Base-by-base conservation (phyloP, 2,888 invertebrate genomes). In the Abrostola triplasia region DNA sequence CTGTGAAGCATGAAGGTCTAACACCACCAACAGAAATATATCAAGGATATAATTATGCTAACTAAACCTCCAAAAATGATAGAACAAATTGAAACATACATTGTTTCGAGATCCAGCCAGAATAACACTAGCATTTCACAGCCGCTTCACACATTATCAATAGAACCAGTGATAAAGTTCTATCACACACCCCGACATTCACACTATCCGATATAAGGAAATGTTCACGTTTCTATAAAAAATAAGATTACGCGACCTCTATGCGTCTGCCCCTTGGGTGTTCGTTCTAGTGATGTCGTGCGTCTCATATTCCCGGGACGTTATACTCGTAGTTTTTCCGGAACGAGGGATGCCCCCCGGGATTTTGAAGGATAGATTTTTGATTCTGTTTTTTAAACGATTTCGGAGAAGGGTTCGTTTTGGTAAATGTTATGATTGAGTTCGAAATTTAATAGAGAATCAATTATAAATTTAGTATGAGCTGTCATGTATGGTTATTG, bases 211-310 rank as follows among this genome's bases (percentile, higher is more conserved):
- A 66, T 80, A 66, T 79, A 75, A 71, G 71, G 71, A 70, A 80
- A 80, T 79, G 67, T 73, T 77, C 76, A 61, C 73, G 71, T 77
- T 77, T 73, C 67, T 74, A 80, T 79, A 77, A 79, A 79, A 79
- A 80, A 80, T 79, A 74, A 77, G 77, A 80, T 79, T 79, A 80
- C 76, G 67, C 64, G 68, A 73, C 70, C 71, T 73, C 67, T 69
- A 70, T 69, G 56, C 74, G 77, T 68, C 66, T 67, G 70, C 66
- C 78, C 78, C 74, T 71, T 54, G 80, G 76, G 77, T 60, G 64
- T 66, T 73, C 62, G 70, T 49, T 71, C 42, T 54, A 78, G 79
- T 70, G 80, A 59, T 78, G 78, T 60, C 63, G 36, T 36, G 62
- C 63, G 59, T 60, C 66, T 40, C 49, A 37, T 58, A 71, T 67